Base-by-base conservation (phyloP, 2,888 invertebrate species). In the Volucella inflata region DNA sequence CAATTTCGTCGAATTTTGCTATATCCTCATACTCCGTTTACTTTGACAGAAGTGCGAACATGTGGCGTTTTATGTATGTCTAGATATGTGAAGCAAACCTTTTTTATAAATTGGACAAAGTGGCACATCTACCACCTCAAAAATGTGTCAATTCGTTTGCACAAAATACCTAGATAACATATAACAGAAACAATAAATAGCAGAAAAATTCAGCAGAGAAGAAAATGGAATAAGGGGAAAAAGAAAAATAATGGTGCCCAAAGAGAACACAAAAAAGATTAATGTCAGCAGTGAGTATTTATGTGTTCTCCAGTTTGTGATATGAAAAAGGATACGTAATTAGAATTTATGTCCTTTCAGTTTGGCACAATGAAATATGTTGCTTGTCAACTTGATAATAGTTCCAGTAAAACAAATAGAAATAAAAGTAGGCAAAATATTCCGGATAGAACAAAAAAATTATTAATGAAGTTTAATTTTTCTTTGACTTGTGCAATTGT, bases 311-410 rank as follows among this genome's bases (percentile, higher is more conserved):
- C 82, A 77, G 77, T 72, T 67, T 77, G 82, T 82, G 71, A 87
- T 78, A 79, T 76, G 77, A 38, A 75, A 87, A 83, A 83, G 87
- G 87, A 76, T 76, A 82, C 79, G 87, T 87, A 87, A 87, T 87
- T 87, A 87, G 87, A 87, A 87, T 87, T 87, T 87, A 87, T 87
- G 77, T 82, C 74, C 87, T 79, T 83, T 79, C 65, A 60, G 53
- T 87, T 87, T 87, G 87, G 83, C 79, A 83, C 83, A 87, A 87
- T 87, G 87, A 87, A 87, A 83, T 87, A 87, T 87, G 87, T 80
- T 70, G 68, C 14, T 59, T 83, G 87, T 87, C 83, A 77, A 64
- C 68, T 59, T 65, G 65, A 64, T 64, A 64, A 53, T 51, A 70
- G 51, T 62, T 44, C 70, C 51, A 38, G 59, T 53, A 59, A 70